Evolutionary conservation across 2,888 invertebrate species (phyloP).

Genomic region (Strigamia maritima): DNA sequence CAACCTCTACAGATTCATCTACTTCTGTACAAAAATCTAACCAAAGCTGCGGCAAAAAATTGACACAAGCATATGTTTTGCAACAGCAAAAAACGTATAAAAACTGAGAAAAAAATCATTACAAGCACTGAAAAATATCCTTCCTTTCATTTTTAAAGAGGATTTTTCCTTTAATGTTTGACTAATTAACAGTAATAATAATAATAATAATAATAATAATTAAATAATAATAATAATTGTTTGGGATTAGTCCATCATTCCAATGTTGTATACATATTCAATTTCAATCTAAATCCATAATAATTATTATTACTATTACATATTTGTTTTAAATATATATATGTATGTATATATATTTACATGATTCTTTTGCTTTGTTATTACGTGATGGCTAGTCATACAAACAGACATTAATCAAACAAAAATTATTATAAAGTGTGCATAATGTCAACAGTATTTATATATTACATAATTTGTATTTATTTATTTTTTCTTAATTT

Average conservation of each 20-base stretch:
- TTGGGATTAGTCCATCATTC: background rate
- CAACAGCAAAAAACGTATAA: slow-evolving; percentile 12
- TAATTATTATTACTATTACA: slow-evolving; percentile 4
- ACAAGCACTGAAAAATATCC: slow-evolving; percentile 10
- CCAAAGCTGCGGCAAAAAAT: slow-evolving; percentile 15
- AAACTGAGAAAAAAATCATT: slow-evolving; percentile 1
- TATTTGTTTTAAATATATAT: slow-evolving; percentile 9
- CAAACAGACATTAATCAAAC: background rate
- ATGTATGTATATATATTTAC: slow-evolving; percentile 1
- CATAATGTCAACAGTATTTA: slow-evolving; percentile 15
- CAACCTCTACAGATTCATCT: slow-evolving; percentile 8
- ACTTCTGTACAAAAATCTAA: slow-evolving; percentile 15
- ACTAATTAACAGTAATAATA: background rate
- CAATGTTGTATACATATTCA: too few relatives aligned
- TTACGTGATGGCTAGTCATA: slow-evolving; percentile 8
- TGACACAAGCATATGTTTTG: slow-evolving; percentile 15
- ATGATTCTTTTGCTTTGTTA: background rate
- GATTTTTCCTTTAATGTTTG: background rate
- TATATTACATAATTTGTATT: slow-evolving; percentile 1
- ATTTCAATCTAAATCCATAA: background rate
- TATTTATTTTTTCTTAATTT: background rate
- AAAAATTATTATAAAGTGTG: background rate
- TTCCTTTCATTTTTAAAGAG: slow-evolving; percentile 1
- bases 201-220: slow-evolving; percentile 6
- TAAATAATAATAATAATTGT: background rate